Conservation (phyloP, 2,888 invertebrate species). For the Cancer borealis region DNA sequence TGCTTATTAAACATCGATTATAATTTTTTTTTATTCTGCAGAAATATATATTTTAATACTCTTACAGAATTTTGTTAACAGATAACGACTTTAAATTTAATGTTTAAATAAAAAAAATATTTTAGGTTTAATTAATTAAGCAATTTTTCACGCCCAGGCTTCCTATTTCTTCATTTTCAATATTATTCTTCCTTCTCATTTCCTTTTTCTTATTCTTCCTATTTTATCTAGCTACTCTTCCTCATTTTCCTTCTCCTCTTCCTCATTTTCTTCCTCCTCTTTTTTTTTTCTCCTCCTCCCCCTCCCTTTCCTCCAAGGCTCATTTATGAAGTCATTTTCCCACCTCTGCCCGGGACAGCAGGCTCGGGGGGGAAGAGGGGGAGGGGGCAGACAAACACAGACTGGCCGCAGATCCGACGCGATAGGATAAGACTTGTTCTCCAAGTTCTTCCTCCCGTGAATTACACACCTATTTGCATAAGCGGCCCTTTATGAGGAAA, state of each 20-base stretch:
- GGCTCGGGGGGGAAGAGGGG: not conserved
- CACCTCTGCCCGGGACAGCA: not conserved
- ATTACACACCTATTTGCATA: conserved; percentile 57
- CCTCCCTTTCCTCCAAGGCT: not conserved
- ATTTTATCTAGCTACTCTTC: not conserved
- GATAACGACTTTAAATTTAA: not conserved
- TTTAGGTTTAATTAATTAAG: not conserved
- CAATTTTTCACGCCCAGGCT: not conserved
- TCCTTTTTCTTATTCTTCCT: not conserved
- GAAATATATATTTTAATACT: not conserved
- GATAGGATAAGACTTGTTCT: conserved; percentile 48
- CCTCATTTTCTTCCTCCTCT: not conserved
- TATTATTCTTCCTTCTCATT: not conserved
- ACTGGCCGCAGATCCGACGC: not conserved
- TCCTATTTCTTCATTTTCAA: not conserved
- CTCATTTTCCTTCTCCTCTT: not conserved
- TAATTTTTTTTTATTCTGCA: not conserved
- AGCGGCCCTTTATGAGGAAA: conserved; percentile 9
- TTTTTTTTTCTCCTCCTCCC: not conserved
- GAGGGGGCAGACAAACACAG: not conserved
- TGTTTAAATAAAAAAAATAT: not conserved
- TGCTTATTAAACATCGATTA: conserved; percentile 9
- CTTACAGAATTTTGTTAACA: not conserved
- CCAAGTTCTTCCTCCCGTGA: conserved; percentile 30
- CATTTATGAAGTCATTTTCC: conserved; percentile 44